Evolutionary conservation across 2,888 invertebrate species (phyloP).

Genomic region (Chironomus riparius): DNA sequence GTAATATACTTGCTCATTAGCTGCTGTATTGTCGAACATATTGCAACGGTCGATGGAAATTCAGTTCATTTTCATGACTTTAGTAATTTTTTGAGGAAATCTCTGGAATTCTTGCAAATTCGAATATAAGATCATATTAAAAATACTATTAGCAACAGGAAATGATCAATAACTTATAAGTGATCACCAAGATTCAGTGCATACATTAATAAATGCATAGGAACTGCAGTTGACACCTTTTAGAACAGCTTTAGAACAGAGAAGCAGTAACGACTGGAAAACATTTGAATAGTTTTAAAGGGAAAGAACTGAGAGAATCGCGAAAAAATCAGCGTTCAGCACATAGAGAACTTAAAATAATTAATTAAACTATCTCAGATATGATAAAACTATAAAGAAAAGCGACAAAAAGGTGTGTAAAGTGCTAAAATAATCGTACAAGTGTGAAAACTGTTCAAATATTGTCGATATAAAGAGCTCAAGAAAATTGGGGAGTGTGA

Average conservation of each 20-base stretch:
- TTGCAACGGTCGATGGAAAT: too few species aligned
- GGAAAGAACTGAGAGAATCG: not conserved
- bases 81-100: too few species aligned
- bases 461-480: not conserved
- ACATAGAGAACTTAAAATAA: not conserved
- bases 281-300: not conserved
- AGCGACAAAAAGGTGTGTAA: not conserved
- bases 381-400: not conserved
- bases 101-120: too few species aligned
- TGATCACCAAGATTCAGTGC: too few species aligned
- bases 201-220: too few species aligned
- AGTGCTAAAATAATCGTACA: not conserved
- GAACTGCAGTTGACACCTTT: too few species aligned
- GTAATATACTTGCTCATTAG: too few species aligned
- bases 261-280: not conserved
- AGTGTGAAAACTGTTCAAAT: not conserved
- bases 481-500: conserved; percentile 12
- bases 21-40: too few species aligned
- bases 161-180: too few species aligned
- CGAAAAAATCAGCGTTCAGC: not conserved
- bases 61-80: too few species aligned
- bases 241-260: not conserved
- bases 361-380: not conserved
- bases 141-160: too few species aligned
- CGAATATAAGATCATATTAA: too few species aligned